These are phyloP conservation scores for Danionella dracula DNA, from an alignment of 2,797 vertebrate genomes.

Conservation along the genomic window DNA sequence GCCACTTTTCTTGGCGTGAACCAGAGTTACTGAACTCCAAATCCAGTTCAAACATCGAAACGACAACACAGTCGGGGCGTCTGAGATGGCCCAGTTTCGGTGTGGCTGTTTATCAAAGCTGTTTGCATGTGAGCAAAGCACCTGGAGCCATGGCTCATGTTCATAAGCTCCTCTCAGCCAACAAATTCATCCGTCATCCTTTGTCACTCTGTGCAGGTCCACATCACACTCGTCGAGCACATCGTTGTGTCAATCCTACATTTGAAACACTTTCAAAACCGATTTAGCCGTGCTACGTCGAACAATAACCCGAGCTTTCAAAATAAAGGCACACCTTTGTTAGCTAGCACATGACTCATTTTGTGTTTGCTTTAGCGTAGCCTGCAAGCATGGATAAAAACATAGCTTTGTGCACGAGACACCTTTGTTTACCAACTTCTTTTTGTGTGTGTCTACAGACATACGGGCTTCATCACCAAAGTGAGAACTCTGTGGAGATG, in stretches of 20 bases:
- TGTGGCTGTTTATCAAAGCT: slow-evolving; percentile 22
- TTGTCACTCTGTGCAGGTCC: not conserved
- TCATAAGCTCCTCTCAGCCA: not conserved
- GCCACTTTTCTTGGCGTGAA: not conserved
- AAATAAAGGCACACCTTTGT: not conserved
- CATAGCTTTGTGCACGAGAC: not conserved
- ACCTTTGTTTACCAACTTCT: not conserved
- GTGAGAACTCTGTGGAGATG: slow-evolving; percentile 90
- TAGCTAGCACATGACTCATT: not conserved
- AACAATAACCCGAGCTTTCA: not conserved
- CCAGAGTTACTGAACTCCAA: not conserved
- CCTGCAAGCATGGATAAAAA: not conserved
- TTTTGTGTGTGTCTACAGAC: slow-evolving; percentile 70
- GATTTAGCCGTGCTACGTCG: not conserved
- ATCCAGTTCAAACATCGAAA: not conserved
- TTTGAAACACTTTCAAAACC: not conserved
- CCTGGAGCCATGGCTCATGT: slow-evolving; percentile 4
- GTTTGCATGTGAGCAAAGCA: slow-evolving; percentile 8
- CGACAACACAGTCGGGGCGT: not conserved
- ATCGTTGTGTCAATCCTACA: not conserved
- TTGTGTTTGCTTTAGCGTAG: not conserved
- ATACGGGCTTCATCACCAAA: slow-evolving; percentile 88
- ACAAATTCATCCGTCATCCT: not conserved
- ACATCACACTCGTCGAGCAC: not conserved
- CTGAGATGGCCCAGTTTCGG: slow-evolving; percentile 19